Percentiles rank a stretch among this genome's conserved stretches.
These are phyloP conservation scores for Cactoblastis cactorum DNA, from an alignment of 2,888 invertebrate genomes.

Conservation along the genomic window DNA sequence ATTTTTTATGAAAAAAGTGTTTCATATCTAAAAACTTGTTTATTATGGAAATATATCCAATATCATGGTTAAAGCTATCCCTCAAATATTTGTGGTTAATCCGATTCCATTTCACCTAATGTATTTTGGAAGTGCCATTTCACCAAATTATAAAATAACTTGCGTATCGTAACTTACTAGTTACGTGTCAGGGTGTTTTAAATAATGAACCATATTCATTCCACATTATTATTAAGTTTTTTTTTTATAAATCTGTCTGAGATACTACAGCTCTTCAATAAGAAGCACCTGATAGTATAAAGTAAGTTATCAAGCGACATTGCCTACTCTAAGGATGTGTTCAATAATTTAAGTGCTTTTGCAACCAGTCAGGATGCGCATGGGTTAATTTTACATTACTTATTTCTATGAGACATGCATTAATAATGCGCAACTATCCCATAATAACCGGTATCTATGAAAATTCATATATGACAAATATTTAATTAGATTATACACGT, in stretches of 20 bases:
- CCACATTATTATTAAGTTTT: slow-evolving; percentile 18
- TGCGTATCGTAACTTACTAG: slow-evolving; percentile 1
- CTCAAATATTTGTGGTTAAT: no score
- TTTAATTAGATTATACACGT: no score
- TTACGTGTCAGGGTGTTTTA: slow-evolving; percentile 18
- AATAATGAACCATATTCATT: slow-evolving; percentile 31
- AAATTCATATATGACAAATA: no score
- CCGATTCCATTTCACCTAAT: no score
- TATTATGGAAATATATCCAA: no score
- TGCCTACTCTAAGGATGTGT: slow-evolving; percentile 28
- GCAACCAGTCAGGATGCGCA: slow-evolving; percentile 1
- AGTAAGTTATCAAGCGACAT: slow-evolving; percentile 17
- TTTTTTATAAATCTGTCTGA: slow-evolving; percentile 10
- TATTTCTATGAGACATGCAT: no score
- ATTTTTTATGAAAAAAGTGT: no score
- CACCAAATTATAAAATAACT: slow-evolving; percentile 7
- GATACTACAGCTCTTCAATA: slow-evolving; percentile 12
- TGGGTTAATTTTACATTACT: not conserved
- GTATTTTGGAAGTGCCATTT: slow-evolving; percentile 38
- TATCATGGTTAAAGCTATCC: no score
- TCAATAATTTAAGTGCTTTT: slow-evolving; percentile 30
- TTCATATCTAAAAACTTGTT: no score
- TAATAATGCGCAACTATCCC: no score
- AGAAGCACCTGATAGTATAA: slow-evolving; percentile 24
- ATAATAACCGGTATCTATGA: no score